Evolutionary conservation across 30 jellyfish, hydroid and myxozoan species (phyloP).

Genomic region (Aurelia aurita): DNA sequence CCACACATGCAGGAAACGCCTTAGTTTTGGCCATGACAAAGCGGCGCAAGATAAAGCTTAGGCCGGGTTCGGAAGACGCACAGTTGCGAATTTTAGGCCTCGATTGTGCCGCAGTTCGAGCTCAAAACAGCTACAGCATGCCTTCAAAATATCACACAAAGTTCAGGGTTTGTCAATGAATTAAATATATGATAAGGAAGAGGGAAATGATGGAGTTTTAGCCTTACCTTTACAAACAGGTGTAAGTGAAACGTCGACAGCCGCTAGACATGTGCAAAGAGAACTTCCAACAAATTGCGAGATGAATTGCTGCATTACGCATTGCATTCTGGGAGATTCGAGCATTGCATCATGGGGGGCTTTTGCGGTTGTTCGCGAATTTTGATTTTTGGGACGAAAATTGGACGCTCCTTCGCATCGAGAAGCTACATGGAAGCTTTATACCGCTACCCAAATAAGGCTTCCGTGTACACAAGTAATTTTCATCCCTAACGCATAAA

Average conservation of each 20-base stretch:
- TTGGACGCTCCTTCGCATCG: slow-evolving; percentile 12
- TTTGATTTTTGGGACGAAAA: slow-evolving; percentile 37
- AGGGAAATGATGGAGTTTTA: slow-evolving; percentile 2
- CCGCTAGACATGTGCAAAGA: slow-evolving; percentile 47
- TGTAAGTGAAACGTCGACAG: slow-evolving; percentile 28
- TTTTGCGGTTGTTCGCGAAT: slow-evolving; percentile 7
- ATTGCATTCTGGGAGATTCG: slow-evolving; percentile 6
- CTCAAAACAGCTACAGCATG: background rate
- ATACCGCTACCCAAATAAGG: no score
- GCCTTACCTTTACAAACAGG: slow-evolving; percentile 44
- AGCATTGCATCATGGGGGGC: slow-evolving; percentile 48
- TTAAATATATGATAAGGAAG: background rate
- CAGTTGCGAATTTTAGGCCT: slow-evolving; percentile 16
- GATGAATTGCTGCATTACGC: background rate
- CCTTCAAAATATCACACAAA: background rate
- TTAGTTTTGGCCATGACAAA: no score
- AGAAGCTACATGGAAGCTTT: no score
- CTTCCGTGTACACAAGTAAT: no score
- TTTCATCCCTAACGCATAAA: no score
- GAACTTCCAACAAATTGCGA: slow-evolving; percentile 4
- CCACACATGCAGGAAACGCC: no score
- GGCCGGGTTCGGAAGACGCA: background rate
- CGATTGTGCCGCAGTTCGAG: background rate
- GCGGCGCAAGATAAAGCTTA: no score
- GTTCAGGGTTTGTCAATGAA: background rate